Evolutionary conservation across 2,888 invertebrate genomes (phyloP).

Genomic region (Clepsis dumicolana): DNA sequence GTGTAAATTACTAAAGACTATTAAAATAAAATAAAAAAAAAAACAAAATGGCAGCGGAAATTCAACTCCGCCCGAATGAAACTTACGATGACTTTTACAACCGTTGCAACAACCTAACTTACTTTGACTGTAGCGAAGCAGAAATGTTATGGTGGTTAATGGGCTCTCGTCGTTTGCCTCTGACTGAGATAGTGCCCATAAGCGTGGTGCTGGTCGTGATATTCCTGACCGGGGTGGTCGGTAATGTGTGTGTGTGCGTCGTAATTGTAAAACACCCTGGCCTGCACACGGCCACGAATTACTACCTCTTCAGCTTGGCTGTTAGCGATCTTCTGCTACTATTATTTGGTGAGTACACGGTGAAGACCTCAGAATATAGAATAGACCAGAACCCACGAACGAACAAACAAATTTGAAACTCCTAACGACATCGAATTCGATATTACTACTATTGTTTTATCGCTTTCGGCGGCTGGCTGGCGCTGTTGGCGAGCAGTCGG

Average conservation of each 20-base stretch:
- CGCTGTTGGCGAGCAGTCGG: too few species aligned
- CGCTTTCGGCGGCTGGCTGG: too few species aligned
- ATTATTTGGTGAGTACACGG: conserved; percentile 90
- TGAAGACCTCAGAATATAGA: too few species aligned
- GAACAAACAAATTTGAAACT: too few species aligned
- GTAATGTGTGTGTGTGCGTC: conserved; percentile 94
- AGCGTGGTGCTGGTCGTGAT: conserved; percentile 91
- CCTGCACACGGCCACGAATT: conserved; percentile 96
- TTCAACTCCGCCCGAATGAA: conserved; percentile 70
- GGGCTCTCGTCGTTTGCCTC: conserved; percentile 88
- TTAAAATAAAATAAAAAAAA: conserved; percentile 7
- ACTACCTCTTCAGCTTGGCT: conserved; percentile 95
- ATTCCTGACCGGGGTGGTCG: conserved; percentile 93
- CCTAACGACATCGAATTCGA: too few species aligned
- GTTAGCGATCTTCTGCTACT: conserved; percentile 94
- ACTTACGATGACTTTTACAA: conserved; percentile 74
- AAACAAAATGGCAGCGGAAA: conserved; percentile 63
- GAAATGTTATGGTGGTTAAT: conserved; percentile 86
- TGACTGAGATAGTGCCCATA: conserved; percentile 85
- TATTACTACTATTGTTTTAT: too few species aligned
- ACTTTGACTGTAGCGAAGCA: conserved; percentile 86
- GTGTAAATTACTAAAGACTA: background rate
- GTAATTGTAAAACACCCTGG: conserved; percentile 93
- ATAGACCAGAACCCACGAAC: too few species aligned
- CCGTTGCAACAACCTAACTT: conserved; percentile 78